These are phyloP conservation scores for Palythoa grandis DNA, from an alignment of 92 coral and sea anemone genomes.

Conservation along the genomic window DNA sequence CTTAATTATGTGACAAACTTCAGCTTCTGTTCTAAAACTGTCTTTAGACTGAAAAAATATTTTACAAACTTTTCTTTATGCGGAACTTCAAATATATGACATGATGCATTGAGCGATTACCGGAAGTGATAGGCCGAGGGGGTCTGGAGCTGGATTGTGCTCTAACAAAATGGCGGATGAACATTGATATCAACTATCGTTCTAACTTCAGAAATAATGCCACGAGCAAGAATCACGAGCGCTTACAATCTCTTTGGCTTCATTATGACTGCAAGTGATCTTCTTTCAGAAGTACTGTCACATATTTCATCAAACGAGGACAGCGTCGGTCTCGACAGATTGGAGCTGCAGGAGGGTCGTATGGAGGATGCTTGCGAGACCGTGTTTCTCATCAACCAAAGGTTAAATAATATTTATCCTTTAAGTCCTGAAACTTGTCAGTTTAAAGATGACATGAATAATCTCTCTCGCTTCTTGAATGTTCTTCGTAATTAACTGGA, in stretches of 20 bases:
- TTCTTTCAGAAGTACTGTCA: constrained; percentile 8
- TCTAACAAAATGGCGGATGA: constrained; percentile 1
- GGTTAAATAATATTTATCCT: constrained; percentile 19
- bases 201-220: background rate
- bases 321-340: constrained; percentile 6
- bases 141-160: background rate
- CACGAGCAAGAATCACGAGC: constrained; percentile 3
- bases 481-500: constrained; percentile 38
- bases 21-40: too few species aligned
- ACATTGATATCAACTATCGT: background rate
- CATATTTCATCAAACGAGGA: background rate
- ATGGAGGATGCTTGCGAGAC: constrained; percentile 43
- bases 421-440: constrained; percentile 20
- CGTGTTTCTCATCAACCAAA: constrained; percentile 31
- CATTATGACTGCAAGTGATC: background rate
- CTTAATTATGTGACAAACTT: too few species aligned
- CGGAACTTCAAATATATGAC: too few species aligned
- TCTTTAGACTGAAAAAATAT: too few species aligned
- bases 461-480: constrained; percentile 20
- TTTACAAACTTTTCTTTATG: too few species aligned
- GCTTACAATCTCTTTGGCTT: constrained; percentile 10
- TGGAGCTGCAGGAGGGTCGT: constrained; percentile 29
- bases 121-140: background rate
- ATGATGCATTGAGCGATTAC: background rate
- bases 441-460: constrained; percentile 12